Base-by-base conservation (phyloP, 1,140 invertebrate genomes). In the Triops longicaudatus region DNA sequence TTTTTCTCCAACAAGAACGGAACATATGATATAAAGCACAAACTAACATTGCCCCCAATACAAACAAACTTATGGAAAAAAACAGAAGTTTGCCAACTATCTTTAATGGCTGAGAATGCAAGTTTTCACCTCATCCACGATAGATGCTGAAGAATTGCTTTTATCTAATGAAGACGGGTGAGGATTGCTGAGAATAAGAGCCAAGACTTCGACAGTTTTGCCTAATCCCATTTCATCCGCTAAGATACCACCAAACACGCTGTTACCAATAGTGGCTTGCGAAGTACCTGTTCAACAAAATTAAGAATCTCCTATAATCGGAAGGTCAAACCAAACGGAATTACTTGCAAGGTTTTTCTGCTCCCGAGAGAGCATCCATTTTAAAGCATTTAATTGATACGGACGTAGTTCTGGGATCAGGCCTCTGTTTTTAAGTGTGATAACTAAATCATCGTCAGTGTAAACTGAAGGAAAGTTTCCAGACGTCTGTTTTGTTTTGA, bases 191-290 rank as follows among this genome's bases (percentile, higher is more conserved):
- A 93, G 81, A 79, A 93, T 87, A 76, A 89, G 87, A 17, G 90
- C 87, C 12, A 94, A 81, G 26, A 93, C 87, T 84, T 94, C 92
- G 5, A 94, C 88, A 0, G 92, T 93, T 85, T 94, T 94, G 1
- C 92, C 92, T 22, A 94, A 82, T 11, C 92, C 92, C 92, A 94
- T 94, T 84, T 94, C 92, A 85, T 94, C 92, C 22, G 91, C 91
- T 73, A 94, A 83, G 76, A 94, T 92, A 7, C 92, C 92, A 75
- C 92, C 91, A n/a, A 87, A 44, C 85, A 84, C 31, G 84, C 63
- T 1, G 77, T 3, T 12, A 81, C 50, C 50, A 22, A 63, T 63
- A 17, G 5, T 14, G 50, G 6, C 22, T 1, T 63, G 10, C 22
- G 22, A 63, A 63, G 10, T 22, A 63, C 22, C 22, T 63, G 31